Evolutionary conservation across 2,888 invertebrate species (phyloP).

Genomic region (Lacanobia oleracea): DNA sequence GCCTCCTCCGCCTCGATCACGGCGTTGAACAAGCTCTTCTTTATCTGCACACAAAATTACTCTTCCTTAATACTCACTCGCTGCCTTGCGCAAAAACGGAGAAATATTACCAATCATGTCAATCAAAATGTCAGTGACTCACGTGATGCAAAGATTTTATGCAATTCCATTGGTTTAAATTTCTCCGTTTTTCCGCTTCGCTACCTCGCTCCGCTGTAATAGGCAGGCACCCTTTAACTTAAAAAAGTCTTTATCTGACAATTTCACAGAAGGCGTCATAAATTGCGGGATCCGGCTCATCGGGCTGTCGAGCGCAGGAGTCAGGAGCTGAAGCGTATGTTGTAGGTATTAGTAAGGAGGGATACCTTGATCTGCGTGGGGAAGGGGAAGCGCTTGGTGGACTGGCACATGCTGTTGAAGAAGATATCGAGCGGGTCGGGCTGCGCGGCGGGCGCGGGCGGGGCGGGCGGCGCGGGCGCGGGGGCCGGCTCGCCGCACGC

Average conservation of each 20-base stretch:
- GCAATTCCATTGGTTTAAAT: too few species aligned
- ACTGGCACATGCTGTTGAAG: slow-evolving; percentile 88
- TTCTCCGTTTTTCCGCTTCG: too few species aligned
- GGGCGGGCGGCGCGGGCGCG: slow-evolving; percentile 46
- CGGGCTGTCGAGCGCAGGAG: too few species aligned
- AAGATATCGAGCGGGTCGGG: slow-evolving; percentile 86
- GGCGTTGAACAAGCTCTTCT: slow-evolving; percentile 82
- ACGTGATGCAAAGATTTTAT: too few species aligned
- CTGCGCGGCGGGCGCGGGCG: slow-evolving; percentile 47
- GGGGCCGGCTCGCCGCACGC: slow-evolving; percentile 66
- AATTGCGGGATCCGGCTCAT: too few species aligned
- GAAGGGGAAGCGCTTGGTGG: slow-evolving; percentile 85
- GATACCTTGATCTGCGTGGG: slow-evolving; percentile 80
- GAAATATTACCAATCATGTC: too few species aligned
- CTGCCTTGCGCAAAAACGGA: too few species aligned
- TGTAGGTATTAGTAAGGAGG: not conserved
- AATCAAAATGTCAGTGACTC: too few species aligned
- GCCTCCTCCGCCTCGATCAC: slow-evolving; percentile 86
- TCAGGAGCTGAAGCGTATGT: not conserved
- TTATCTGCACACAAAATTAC: slow-evolving; percentile 69
- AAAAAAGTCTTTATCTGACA: too few species aligned
- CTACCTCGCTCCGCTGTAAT: too few species aligned
- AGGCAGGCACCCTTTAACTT: too few species aligned
- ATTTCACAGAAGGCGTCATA: not conserved
- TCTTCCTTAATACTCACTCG: not conserved